Evolutionary conservation across 2,888 invertebrate genomes (phyloP).

Genomic region (Conistra vaccinii): DNA sequence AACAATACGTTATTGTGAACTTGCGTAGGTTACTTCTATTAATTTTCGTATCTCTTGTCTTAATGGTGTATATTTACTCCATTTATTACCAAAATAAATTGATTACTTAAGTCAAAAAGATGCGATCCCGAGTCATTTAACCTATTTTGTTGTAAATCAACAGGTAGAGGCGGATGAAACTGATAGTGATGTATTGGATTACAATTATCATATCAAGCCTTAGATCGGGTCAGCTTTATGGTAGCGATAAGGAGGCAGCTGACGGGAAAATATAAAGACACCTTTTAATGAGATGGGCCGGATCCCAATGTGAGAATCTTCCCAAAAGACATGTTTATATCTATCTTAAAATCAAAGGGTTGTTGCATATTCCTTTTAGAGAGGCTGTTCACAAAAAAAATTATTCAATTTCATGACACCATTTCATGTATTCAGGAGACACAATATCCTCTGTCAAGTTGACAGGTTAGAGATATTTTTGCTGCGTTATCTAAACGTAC

Average conservation of each 20-base stretch:
- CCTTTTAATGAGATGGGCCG: slow-evolving; percentile 84
- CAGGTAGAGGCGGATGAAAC: slow-evolving; percentile 76
- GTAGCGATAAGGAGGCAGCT: slow-evolving; percentile 85
- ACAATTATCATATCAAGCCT: slow-evolving; percentile 86
- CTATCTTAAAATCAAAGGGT: slow-evolving; percentile 77
- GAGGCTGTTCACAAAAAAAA: neutral
- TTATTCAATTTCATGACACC: slow-evolving; percentile 15
- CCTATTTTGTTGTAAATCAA: slow-evolving; percentile 49
- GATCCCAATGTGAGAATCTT: slow-evolving; percentile 81
- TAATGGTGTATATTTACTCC: slow-evolving; percentile 21
- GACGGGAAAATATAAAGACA: slow-evolving; percentile 84
- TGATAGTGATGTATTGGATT: slow-evolving; percentile 85
- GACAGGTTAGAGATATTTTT: slow-evolving; percentile 20
- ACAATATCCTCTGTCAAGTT: slow-evolving; percentile 8
- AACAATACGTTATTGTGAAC: slow-evolving; percentile 67
- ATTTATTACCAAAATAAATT: slow-evolving; percentile 28
- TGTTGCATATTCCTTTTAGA: slow-evolving; percentile 69
- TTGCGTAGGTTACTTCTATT: slow-evolving; percentile 67
- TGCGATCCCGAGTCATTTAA: neutral
- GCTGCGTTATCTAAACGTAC: slow-evolving; percentile 25
- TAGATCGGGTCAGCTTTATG: slow-evolving; percentile 83
- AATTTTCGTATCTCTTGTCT: slow-evolving; percentile 64
- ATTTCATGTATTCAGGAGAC: neutral
- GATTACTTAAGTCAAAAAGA: neutral
- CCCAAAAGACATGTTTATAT: slow-evolving; percentile 75